A percentile compares a stretch with the other conserved stretches of the same genome.
These are phyloP conservation scores for Oscheius sp. DNA, from an alignment of 2,888 invertebrate species.

Conservation along the genomic window DNA sequence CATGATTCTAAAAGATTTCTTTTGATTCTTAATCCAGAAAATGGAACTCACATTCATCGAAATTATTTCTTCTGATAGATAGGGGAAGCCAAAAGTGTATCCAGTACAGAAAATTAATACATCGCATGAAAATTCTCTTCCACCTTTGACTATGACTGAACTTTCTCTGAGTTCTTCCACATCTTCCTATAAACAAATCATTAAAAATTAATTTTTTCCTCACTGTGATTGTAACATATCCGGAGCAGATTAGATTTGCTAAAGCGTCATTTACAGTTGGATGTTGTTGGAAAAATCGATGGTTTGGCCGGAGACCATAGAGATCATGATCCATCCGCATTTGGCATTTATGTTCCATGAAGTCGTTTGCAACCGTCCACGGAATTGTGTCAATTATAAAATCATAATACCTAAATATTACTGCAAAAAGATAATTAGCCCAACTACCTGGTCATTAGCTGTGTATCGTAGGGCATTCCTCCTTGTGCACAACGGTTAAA, in stretches of 20 bases:
- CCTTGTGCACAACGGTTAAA: constrained; percentile 68
- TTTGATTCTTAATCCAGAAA: too few relatives aligned
- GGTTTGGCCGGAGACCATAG: constrained; percentile 66
- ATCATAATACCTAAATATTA: constrained; percentile 62
- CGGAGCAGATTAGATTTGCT: constrained; percentile 71
- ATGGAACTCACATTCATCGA: constrained; percentile 51
- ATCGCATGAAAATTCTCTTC: constrained; percentile 60
- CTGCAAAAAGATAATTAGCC: constrained; percentile 4
- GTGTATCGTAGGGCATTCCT: constrained; percentile 64
- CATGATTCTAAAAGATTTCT: constrained; percentile 63
- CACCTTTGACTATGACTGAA: constrained; percentile 81
- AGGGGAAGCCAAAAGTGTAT: constrained; percentile 72
- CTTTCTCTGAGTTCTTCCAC: constrained; percentile 99
- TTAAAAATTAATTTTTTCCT: background rate
- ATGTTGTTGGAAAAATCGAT: constrained; percentile 69
- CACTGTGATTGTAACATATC: constrained; percentile 70
- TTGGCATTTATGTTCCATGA: constrained; percentile 63
- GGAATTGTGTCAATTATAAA: constrained; percentile 61
- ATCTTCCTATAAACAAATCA: constrained; percentile 81
- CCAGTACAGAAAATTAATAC: constrained; percentile 70
- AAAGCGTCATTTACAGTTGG: constrained; percentile 72
- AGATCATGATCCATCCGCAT: constrained; percentile 67
- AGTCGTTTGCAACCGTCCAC: constrained; percentile 66
- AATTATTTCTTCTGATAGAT: constrained; percentile 66
- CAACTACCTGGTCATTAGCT: constrained; percentile 46